Percentiles rank a stretch among this genome's conserved stretches.
Conservation (phyloP, 2,113 vertebrate species). For the Scomber japonicus region DNA sequence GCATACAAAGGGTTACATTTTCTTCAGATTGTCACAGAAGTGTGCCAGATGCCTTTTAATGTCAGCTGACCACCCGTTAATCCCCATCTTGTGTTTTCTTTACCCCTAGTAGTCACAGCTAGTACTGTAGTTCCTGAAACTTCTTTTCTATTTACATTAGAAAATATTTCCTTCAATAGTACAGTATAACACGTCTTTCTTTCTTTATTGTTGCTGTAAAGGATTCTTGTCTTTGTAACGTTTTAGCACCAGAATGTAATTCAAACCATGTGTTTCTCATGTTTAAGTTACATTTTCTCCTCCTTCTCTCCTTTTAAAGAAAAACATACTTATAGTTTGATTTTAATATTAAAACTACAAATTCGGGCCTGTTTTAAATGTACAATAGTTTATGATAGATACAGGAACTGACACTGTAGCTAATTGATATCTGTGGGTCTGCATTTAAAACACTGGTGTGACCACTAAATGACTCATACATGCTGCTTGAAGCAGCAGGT, state of each 20-base stretch:
- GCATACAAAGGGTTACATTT: conserved; percentile 9
- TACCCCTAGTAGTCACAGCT: neutral
- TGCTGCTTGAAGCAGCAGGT: conserved; percentile 8
- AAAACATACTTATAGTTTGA: no score
- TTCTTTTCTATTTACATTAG: neutral
- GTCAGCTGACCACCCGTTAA: conserved; percentile 53
- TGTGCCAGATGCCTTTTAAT: conserved; percentile 63
- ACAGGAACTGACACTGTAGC: neutral
- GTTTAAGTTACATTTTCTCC: neutral
- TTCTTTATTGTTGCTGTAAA: neutral
- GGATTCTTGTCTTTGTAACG: no score
- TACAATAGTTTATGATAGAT: neutral
- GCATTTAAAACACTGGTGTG: conserved; percentile 8
- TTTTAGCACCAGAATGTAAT: neutral
- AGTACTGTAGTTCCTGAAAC: neutral
- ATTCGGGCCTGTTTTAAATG: no score
- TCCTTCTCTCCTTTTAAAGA: neutral
- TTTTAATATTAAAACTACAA: no score
- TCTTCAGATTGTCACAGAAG: conserved; percentile 46
- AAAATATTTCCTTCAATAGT: neutral
- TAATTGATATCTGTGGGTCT: neutral
- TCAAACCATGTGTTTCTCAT: neutral
- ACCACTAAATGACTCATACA: conserved; percentile 51
- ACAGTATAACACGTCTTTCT: no score
- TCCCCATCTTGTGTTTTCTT: conserved; percentile 3